phyloP scores from a whole-genome alignment of 2,113 vertebrate genomes.

The Pica pica region DNA sequence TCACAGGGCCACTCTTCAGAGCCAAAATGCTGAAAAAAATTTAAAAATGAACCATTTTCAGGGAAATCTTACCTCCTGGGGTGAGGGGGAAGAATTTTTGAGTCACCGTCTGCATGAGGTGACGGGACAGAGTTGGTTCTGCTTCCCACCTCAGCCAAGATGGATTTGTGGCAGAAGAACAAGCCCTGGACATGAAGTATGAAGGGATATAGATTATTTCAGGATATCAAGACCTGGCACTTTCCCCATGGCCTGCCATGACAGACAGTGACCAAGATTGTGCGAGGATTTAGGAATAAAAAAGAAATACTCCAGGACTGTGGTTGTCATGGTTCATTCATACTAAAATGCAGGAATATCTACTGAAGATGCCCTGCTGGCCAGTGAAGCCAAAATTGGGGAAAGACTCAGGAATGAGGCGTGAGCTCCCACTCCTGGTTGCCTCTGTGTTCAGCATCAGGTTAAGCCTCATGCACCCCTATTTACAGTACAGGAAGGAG shows the following conservation, averaged over 20 bases:
- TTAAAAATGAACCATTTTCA: not conserved
- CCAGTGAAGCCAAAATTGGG: not conserved
- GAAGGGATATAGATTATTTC: not conserved
- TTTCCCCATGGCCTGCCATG: not conserved
- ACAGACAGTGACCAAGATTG: not conserved
- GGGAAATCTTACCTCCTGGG: not conserved
- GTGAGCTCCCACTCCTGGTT: conserved; percentile 32
- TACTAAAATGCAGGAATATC: not conserved
- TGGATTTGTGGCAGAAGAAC: not conserved
- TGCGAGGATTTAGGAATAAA: not conserved
- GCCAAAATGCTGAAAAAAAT: not conserved
- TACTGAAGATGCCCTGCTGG: not conserved
- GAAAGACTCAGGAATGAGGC: not conserved
- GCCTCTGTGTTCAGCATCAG: not conserved
- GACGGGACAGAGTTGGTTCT: not conserved
- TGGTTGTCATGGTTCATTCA: not conserved
- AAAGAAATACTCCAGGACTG: not conserved
- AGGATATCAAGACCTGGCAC: not conserved
- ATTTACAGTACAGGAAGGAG: accelerated
- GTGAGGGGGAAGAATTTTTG: accelerated
- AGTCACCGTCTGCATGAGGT: not conserved
- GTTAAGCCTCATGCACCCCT: not conserved
- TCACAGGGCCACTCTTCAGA: not conserved
- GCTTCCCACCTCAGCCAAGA: not conserved
- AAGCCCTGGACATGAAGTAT: not conserved